Conservation (phyloP, 2,113 vertebrate genomes). For the Callipepla californica region DNA sequence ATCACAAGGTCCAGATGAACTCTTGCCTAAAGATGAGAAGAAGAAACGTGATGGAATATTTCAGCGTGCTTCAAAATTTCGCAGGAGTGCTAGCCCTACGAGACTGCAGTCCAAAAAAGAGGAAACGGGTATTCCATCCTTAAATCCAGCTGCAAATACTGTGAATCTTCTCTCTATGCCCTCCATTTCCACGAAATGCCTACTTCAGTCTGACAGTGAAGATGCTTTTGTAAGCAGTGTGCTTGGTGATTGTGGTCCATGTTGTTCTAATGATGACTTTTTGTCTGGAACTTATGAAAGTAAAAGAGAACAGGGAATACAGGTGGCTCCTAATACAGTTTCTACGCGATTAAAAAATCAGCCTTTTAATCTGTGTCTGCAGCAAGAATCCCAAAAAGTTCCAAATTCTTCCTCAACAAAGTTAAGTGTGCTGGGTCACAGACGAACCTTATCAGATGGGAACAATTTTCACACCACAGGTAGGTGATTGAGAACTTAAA, state of each 20-base stretch:
- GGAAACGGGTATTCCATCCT: conserved; percentile 51
- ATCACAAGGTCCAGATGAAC: conserved; percentile 72
- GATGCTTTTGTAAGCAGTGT: not conserved
- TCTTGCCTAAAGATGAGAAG: conserved; percentile 83
- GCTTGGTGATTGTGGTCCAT: not conserved
- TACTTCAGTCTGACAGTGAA: conserved; percentile 80
- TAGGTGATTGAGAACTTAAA: conserved; percentile 32
- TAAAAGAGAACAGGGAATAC: not conserved
- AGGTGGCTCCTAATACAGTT: not conserved
- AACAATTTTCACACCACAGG: conserved; percentile 49
- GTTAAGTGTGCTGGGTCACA: conserved; percentile 17
- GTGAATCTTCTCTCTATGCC: conserved; percentile 85
- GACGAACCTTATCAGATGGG: conserved; percentile 69
- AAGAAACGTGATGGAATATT: conserved; percentile 88
- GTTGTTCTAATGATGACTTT: not conserved
- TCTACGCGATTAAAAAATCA: not conserved
- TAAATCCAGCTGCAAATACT: conserved; percentile 34
- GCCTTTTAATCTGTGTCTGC: conserved; percentile 10
- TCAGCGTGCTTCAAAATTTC: conserved; percentile 85
- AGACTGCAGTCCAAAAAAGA: conserved; percentile 77
- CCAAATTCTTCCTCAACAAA: not conserved
- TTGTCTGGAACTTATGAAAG: not conserved
- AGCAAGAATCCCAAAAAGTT: not conserved
- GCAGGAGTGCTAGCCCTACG: conserved; percentile 82
- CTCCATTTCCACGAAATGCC: conserved; percentile 89